Evolutionary conservation across 2,888 invertebrate genomes (phyloP), one percentile per base, ranked within the genome.

Genomic region (Sturmia bella): DNA sequence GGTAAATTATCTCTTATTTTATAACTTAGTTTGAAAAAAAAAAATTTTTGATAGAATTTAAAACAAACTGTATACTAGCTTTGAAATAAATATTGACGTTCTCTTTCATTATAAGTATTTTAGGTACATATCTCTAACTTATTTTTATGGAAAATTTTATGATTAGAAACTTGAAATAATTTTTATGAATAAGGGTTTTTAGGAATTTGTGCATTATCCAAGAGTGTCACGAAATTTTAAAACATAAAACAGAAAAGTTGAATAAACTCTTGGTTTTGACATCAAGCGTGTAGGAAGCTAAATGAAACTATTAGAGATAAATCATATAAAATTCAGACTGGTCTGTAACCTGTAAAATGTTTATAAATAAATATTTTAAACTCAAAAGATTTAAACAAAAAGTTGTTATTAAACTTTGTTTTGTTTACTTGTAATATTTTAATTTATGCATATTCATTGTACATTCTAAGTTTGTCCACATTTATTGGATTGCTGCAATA

Each of bases 331-430:
- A 68, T 68, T 27, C 41, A 19, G 9, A 61, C 37, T 39, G 45
- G 52, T 17, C 17, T 19, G 13, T 39, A 37, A 61, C 27, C 76
- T 52, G 61, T 43, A 69, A 69, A 61, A 61, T 59, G 37, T 43
- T 68, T 68, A 54, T 61, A 63, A 52, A 72, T 68, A 68, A 68
- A 76, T 76, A 61, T 54, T 76, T 76, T 2, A 64, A 2, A 11
- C 21, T 24, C 24, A 2, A 56, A 24, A 6, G 59, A 4, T n/a
- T 3, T 17, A n/a, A 19, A 50, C 5, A 24, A 0, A 15, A n/a
- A 21, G 39, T 57, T 64, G 39, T 1, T 32, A 32, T 32, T 32
- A 48, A 56, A n/a, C 4, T 17, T 37, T 2, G 0, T 0, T 54
- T 32, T 9, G 5, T 19, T 19, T n/a, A 37, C 12, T 45, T 21